Conservation (phyloP, 2,113 vertebrate species). For the Dicrurus megarhynchus region DNA sequence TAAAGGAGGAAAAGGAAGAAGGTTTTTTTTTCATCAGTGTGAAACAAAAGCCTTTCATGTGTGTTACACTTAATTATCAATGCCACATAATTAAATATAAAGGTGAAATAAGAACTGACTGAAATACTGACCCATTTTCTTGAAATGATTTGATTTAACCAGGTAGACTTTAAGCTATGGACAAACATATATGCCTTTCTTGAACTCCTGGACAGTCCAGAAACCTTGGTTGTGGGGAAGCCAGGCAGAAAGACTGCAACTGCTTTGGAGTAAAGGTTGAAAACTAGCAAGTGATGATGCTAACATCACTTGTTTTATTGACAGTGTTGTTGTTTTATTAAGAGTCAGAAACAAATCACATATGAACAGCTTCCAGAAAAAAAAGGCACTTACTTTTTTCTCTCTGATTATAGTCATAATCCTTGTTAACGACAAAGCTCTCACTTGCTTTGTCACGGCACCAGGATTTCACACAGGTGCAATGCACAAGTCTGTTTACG, state of each 20-base stretch:
- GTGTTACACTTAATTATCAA: background rate
- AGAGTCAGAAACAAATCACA: background rate
- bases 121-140: background rate
- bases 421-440: background rate
- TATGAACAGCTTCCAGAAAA: background rate
- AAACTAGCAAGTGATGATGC: background rate
- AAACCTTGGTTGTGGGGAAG: rapidly evolving
- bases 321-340: background rate
- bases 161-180: background rate
- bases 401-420: background rate
- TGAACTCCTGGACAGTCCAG: background rate
- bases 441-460: background rate
- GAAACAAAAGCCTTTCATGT: background rate
- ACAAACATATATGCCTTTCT: background rate
- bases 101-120: background rate
- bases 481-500: background rate
- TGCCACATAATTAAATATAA: background rate
- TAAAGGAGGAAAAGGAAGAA: background rate
- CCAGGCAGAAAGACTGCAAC: background rate
- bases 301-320: background rate
- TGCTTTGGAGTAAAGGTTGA: background rate
- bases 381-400: background rate
- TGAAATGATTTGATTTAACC: background rate
- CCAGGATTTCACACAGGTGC: background rate
- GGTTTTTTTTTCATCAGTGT: background rate